A percentile compares a stretch with the other conserved stretches of the same genome.
phyloP scores from a whole-genome alignment of 2,888 invertebrate species.

The Oscheius onirici region DNA sequence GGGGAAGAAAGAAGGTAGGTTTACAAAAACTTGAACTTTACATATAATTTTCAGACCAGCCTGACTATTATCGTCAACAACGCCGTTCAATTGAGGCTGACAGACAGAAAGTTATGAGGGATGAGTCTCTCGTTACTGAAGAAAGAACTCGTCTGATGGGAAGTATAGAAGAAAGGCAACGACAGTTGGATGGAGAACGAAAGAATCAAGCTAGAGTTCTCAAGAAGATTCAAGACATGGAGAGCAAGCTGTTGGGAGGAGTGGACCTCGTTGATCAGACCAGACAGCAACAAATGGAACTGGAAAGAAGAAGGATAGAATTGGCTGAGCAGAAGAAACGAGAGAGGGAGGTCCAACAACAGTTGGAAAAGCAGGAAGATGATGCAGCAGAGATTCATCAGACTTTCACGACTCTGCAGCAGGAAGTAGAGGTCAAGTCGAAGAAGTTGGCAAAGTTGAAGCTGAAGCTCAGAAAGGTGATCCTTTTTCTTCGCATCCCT shows the following conservation, averaged over 20 bases:
- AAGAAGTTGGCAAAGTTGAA: slow-evolving; percentile 89
- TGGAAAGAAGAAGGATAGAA: slow-evolving; percentile 86
- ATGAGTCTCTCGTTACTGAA: slow-evolving; percentile 54
- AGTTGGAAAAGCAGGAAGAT: slow-evolving; percentile 91
- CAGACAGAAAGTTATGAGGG: slow-evolving; percentile 73
- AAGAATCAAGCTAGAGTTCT: slow-evolving; percentile 28
- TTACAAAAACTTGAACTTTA: not conserved
- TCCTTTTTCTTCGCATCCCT: not conserved
- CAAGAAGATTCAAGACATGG: slow-evolving; percentile 78
- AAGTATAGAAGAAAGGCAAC: slow-evolving; percentile 24
- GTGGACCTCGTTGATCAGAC: slow-evolving; percentile 94
- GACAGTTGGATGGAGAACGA: slow-evolving; percentile 23
- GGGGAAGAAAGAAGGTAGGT: slow-evolving; percentile 64
- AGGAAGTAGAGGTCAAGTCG: slow-evolving; percentile 95
- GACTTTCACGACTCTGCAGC: slow-evolving; percentile 89
- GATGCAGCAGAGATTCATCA: slow-evolving; percentile 88
- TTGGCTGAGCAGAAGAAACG: slow-evolving; percentile 85
- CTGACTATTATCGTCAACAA: slow-evolving; percentile 73
- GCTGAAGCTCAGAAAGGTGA: slow-evolving; percentile 77
- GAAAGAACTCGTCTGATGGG: slow-evolving; percentile 33
- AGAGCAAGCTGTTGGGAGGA: slow-evolving; percentile 91
- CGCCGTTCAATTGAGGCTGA: slow-evolving; percentile 73
- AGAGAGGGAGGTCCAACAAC: slow-evolving; percentile 91
- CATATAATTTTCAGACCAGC: slow-evolving; percentile 7
- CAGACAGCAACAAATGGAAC: slow-evolving; percentile 88